Evolutionary conservation across 2,888 invertebrate species (phyloP).

Genomic region (Automeris io): DNA sequence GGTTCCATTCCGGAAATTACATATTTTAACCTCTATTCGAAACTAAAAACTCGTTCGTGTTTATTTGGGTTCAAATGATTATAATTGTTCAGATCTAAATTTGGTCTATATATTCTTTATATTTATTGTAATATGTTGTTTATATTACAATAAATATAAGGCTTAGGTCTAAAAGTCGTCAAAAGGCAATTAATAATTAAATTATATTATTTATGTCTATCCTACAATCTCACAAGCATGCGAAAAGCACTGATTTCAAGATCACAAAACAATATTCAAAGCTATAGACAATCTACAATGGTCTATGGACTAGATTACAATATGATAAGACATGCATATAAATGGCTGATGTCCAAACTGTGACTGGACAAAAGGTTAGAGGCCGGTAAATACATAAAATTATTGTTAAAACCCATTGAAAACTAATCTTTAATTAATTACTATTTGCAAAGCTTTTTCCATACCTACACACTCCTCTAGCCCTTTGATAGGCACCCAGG

Average conservation of each 20-base stretch:
- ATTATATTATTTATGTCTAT: no score
- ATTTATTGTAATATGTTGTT: neutral
- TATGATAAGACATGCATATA: constrained; percentile 7
- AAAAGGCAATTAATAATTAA: no score
- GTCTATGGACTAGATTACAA: neutral
- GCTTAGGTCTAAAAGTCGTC: neutral
- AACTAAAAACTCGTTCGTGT: no score
- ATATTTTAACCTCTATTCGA: no score
- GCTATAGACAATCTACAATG: neutral
- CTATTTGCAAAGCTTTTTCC: constrained; percentile 20
- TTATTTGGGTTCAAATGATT: no score
- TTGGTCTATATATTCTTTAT: no score
- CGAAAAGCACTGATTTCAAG: no score
- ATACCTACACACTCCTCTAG: constrained; percentile 69
- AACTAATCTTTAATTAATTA: constrained; percentile 8
- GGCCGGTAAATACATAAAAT: constrained; percentile 39
- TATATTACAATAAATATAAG: neutral
- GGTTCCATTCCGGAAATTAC: no score
- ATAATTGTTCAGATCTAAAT: no score
- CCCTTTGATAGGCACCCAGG: constrained; percentile 57
- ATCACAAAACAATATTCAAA: no score
- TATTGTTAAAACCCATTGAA: constrained; percentile 12
- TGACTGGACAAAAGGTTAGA: constrained; percentile 56
- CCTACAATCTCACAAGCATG: no score
- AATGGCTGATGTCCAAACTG: constrained; percentile 1